Evolutionary conservation across 2,888 invertebrate species (phyloP), one percentile per base, ranked within the genome.

Genomic region (Hartigia nigra): DNA sequence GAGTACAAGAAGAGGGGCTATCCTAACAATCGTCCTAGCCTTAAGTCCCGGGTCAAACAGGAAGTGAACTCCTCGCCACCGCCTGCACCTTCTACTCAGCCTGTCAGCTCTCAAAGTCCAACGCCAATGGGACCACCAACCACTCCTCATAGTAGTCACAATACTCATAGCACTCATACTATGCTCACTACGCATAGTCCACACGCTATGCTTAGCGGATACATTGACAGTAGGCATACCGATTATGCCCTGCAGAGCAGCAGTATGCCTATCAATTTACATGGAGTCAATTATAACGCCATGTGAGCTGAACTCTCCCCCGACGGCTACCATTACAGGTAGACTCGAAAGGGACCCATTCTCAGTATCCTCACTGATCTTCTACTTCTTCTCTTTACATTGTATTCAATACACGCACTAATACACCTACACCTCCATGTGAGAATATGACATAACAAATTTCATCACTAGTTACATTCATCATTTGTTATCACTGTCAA

Each of bases 1-100:
- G 97, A 97, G 89, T 97, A 96, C 90, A 96, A 96, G 88, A 96
- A 96, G 91, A 94, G 96, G 74, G 97, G 97, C 0, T 97, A 97
- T 91, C 96, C 96, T 1, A 96, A 96, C 87, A 96, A 95, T 88
- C 93, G 96, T 84, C 95, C 96, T 23, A 96, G 96, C 89, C 95
- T 96, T 83, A 96, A 96, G 88, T 95, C 95, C 84, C 93, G 96
- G 75, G 95, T 96, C 78, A 95, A 95, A 84, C 94, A 95, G 81
- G 95, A 95, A 87, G 91, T 92, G 76, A 94, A 94, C 89, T 92
- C 94, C 72, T 93, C 95, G 32, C 95, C 95, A 72, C 92, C 93
- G 32, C 89, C 92, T n/a, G 84, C 90, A 23, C 82, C 89, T 35
- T 74, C 83, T 88, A 90, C 88, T 88, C 93, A 87, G 90, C 92